Base-by-base conservation (phyloP, 1,140 invertebrate genomes). In the Microplitis mediator region DNA sequence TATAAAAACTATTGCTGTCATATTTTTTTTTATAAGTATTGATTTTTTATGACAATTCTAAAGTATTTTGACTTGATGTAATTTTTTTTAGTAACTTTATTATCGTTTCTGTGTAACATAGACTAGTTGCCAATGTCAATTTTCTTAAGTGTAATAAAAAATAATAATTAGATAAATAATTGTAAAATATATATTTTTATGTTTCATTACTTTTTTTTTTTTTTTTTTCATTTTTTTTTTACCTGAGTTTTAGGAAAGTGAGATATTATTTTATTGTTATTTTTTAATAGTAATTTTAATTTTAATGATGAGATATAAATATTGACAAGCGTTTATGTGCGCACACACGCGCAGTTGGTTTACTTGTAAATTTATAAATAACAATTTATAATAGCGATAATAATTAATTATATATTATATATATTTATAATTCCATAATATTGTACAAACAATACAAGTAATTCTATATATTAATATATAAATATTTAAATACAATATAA, bases 391-490 rank as follows among this genome's bases (percentile, higher is more conserved):
- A n/a, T 52, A n/a, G n/a, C 35, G 5, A 36, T 14, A 4, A 14
- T 34, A 32, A 67, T 52, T 67, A 14, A 67, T 58, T 39, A 45
- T 45, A 23, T 50, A 61, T 50, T 23, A 50, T 69, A 39, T 50
- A 35, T 45, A 14, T 31, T 50, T 50, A 62, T 45, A 62, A 69
- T 69, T 69, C 60, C 61, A 71, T 45, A 51, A 71, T 71, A 36
- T 71, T 64, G 69, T 71, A 71, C 69, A 69, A 64, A 64, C 35
- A 71, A 61, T 56, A 45, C 11, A 9, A 45, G 8, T 23, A 23
- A 23, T 23, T 23, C 23, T 23, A 45, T 39, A 64, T 69, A 69
- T 52, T 58, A 60, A 58, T 61, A 69, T 35, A 69, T 60, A 58
- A 39, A 51, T 35, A 58, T 6, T 6, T 61, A 45, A 45, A 39